Evolutionary conservation across 2,888 invertebrate genomes (phyloP).

Genomic region (Spicauda simplicius): DNA sequence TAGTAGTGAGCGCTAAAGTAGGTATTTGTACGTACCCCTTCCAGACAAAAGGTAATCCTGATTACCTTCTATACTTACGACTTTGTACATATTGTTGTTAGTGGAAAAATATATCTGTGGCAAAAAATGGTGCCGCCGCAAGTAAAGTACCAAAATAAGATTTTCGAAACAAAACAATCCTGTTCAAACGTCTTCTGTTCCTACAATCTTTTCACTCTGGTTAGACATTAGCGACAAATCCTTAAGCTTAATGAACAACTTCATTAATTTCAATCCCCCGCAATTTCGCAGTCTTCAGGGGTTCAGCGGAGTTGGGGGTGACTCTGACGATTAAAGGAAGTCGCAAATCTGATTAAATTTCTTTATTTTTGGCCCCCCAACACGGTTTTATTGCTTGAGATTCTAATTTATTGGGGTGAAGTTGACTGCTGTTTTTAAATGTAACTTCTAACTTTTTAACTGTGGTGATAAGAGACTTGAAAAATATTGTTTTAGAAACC

Average conservation of each 20-base stretch:
- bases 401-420: constrained; percentile 56
- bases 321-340: constrained; percentile 58
- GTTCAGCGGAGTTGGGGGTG: constrained; percentile 20
- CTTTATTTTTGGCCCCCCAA: constrained; percentile 56
- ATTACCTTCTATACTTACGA: too few species aligned
- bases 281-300: constrained; percentile 24
- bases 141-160: constrained; percentile 55
- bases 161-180: constrained; percentile 11
- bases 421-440: constrained; percentile 46
- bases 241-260: constrained; percentile 78
- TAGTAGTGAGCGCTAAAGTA: too few species aligned
- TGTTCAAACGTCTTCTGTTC: constrained; percentile 21
- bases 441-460: constrained; percentile 8
- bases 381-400: constrained; percentile 50
- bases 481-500: not conserved
- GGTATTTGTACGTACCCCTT: too few species aligned
- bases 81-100: too few species aligned
- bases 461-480: not conserved
- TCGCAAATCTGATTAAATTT: constrained; percentile 58
- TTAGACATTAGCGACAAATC: constrained; percentile 66
- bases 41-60: too few species aligned
- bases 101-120: not conserved
- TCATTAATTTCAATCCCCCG: constrained; percentile 69
- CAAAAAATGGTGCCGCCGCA: too few species aligned
- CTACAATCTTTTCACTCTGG: constrained; percentile 33